Evolutionary conservation across 2,113 vertebrate genomes (phyloP), one percentile per base, ranked within the genome.

Genomic region (Onychorhynchus coronatus): DNA sequence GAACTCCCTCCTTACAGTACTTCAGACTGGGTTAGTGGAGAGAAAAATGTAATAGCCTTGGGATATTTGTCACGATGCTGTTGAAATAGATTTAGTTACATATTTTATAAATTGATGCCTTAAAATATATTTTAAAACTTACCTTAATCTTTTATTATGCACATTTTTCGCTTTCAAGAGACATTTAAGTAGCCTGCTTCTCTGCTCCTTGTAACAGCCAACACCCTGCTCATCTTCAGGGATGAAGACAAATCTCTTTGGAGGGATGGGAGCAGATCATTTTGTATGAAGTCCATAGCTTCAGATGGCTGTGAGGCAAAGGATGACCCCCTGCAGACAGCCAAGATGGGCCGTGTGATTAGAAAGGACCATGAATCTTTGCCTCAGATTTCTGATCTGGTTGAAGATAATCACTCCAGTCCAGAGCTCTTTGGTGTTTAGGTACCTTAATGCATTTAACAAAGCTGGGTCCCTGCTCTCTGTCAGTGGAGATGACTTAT

Each of bases 51-150:
- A 74, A 93, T 21, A 77, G 47, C 68, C 47, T 68, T 74, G 41
- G 75, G 68, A 37, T 92, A 53, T 89, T 92, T 92, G 66, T 88
- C 76, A 81, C 53, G 58, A 20, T 81, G 37, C 23, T 67, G 30
- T 31, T 90, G 65, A 71, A 88, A 89, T 56, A 71, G 21, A 52
- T 74, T 88, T 81, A 52, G 61, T 65, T 89, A 71, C 31, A 10
- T 75, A 61, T 91, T 91, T 93, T 61, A 86, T 72, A 67, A 84
- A 84, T 66, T 81, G 39, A 68, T 86, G 76, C 44, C 61, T 47
- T 75, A 25, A 84, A 47, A 56, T 14, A 7, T 44, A 52, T 85
- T 93, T 71, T 25, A 63, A 86, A 94, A 71, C 7, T 66, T 74
- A 25, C 35, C 52, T 81, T 75, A 37, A 71, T 90, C 56, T 88